Evolutionary conservation across 2,797 vertebrate species (phyloP).

Genomic region (Gambelia wislizenii): DNA sequence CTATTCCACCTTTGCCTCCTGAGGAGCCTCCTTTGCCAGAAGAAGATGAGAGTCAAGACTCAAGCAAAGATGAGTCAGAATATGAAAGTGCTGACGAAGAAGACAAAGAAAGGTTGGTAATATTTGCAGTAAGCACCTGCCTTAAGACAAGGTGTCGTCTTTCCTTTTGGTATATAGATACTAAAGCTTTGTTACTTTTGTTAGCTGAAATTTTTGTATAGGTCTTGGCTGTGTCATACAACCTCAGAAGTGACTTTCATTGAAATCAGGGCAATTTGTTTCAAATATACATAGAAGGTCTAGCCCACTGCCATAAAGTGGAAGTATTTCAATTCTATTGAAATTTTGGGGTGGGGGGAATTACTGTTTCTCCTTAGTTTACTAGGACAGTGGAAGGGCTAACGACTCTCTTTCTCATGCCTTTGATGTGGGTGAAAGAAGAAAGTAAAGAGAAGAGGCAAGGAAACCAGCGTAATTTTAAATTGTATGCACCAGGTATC

Average conservation of each 20-base stretch:
- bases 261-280: background rate
- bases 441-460: background rate
- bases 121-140: background rate
- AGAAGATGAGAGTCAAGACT: slow-evolving; percentile 82
- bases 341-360: no score
- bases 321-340: no score
- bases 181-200: background rate
- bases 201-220: background rate
- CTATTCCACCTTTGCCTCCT: slow-evolving; percentile 88
- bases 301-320: no score
- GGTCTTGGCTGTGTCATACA: no score
- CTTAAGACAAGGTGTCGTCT: background rate
- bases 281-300: background rate
- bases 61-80: slow-evolving; percentile 91
- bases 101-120: slow-evolving; percentile 89
- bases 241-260: background rate
- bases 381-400: background rate
- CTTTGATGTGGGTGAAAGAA: background rate
- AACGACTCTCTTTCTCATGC: background rate
- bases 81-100: slow-evolving; percentile 95
- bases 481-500: background rate
- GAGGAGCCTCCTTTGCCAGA: slow-evolving; percentile 91
- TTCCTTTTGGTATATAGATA: background rate
- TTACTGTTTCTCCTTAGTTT: background rate
- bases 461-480: background rate